These are phyloP conservation scores for Cricetomys ansorgei DNA, from an alignment of 2,113 vertebrate species.

Conservation along the genomic window DNA sequence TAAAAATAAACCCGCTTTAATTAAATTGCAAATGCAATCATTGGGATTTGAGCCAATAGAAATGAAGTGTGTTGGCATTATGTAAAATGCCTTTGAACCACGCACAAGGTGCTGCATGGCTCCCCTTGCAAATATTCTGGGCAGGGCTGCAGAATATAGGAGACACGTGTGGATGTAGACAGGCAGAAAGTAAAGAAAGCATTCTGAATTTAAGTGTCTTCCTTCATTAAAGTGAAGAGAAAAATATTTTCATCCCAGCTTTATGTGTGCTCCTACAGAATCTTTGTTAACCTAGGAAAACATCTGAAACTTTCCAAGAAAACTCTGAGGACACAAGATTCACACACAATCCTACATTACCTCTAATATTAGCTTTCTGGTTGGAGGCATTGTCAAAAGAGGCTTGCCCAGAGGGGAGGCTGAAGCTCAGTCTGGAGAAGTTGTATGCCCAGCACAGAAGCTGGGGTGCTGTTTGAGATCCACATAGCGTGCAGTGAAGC, in stretches of 20 bases:
- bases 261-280: neutral
- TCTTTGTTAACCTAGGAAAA: neutral
- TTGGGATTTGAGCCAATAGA: constrained; percentile 50
- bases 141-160: neutral
- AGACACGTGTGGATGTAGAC: accelerated
- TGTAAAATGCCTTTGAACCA: neutral
- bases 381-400: accelerated
- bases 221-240: neutral
- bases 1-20: constrained; percentile 65
- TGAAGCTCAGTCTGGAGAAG: neutral
- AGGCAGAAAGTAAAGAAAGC: accelerated
- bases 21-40: constrained; percentile 80
- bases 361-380: accelerated
- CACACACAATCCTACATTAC: accelerated
- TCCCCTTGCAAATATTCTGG: accelerated
- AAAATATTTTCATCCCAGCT: accelerated
- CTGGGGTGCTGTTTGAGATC: neutral
- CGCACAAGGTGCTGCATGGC: accelerated
- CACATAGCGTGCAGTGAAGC: neutral
- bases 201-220: accelerated
- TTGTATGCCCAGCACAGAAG: neutral
- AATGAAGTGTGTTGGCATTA: neutral
- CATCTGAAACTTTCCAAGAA: neutral
- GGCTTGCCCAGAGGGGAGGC: accelerated
- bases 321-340: accelerated